Conservation (phyloP, 2,113 vertebrate genomes). For the Indicator maculatus region DNA sequence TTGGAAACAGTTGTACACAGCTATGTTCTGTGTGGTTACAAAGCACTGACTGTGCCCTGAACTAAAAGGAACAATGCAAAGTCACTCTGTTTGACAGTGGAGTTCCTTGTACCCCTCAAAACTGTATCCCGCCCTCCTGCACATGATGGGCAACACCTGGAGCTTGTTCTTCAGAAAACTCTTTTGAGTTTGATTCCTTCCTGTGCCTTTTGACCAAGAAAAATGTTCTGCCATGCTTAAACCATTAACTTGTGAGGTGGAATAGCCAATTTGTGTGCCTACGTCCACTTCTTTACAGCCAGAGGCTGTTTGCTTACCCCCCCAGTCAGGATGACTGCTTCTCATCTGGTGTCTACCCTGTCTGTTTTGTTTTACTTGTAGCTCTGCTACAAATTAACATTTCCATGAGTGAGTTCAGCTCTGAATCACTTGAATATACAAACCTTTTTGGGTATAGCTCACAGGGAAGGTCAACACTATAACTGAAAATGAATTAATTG, state of each 20-base stretch:
- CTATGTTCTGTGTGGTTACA: not conserved
- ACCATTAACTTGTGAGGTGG: not conserved
- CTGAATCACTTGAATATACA: not conserved
- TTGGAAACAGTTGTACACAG: not conserved
- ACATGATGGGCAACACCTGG: not conserved
- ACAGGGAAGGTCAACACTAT: not conserved
- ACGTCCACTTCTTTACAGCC: not conserved
- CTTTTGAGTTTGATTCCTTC: not conserved
- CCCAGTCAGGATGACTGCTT: not conserved
- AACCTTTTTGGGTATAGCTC: not conserved
- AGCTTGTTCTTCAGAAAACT: not conserved
- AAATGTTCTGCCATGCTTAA: not conserved
- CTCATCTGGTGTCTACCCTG: not conserved
- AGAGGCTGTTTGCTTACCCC: not conserved
- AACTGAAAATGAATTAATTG: not conserved
- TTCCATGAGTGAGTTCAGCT: not conserved
- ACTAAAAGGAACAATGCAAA: not conserved
- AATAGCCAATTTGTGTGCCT: not conserved
- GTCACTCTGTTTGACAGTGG: not conserved
- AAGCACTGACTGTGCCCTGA: not conserved
- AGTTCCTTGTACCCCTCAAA: not conserved
- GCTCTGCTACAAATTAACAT: not conserved
- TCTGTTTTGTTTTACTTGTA: not conserved
- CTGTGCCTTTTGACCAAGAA: not conserved
- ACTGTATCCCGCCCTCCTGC: not conserved